These are phyloP conservation scores for Microtus pennsylvanicus DNA, from an alignment of 2,113 vertebrate genomes.

Conservation along the genomic window DNA sequence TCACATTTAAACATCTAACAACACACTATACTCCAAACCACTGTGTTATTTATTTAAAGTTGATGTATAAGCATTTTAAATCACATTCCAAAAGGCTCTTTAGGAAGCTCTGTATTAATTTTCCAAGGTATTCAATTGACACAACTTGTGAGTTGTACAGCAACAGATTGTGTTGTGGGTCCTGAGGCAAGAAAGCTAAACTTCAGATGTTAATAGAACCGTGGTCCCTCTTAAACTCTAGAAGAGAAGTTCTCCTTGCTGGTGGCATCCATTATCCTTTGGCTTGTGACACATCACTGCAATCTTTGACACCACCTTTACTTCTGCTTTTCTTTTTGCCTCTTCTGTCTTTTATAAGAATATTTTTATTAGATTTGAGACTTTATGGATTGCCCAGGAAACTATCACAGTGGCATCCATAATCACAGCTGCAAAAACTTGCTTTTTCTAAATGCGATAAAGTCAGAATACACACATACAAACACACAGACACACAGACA, in stretches of 20 bases:
- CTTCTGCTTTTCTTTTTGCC: background rate
- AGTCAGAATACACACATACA: background rate
- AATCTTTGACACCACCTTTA: background rate
- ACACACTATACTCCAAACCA: background rate
- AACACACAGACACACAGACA: background rate
- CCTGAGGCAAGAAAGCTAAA: background rate
- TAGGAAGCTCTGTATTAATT: constrained; percentile 10
- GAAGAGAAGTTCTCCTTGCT: background rate
- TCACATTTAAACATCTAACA: background rate
- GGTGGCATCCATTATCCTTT: too few relatives aligned
- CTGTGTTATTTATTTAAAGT: background rate
- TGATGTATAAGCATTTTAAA: background rate
- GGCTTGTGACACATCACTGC: background rate
- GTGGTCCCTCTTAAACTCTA: background rate
- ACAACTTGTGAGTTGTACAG: background rate
- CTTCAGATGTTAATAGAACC: background rate
- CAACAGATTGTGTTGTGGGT: background rate
- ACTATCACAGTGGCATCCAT: background rate
- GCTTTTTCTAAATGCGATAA: background rate
- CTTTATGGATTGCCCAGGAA: background rate
- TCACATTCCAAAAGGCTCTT: background rate
- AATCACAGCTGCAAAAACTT: background rate
- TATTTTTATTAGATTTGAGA: background rate
- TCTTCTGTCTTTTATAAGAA: background rate
- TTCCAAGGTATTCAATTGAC: background rate